These are phyloP conservation scores for Drosophila pallidifrons DNA, from an alignment of 1,140 invertebrate genomes.

Conservation along the genomic window DNA sequence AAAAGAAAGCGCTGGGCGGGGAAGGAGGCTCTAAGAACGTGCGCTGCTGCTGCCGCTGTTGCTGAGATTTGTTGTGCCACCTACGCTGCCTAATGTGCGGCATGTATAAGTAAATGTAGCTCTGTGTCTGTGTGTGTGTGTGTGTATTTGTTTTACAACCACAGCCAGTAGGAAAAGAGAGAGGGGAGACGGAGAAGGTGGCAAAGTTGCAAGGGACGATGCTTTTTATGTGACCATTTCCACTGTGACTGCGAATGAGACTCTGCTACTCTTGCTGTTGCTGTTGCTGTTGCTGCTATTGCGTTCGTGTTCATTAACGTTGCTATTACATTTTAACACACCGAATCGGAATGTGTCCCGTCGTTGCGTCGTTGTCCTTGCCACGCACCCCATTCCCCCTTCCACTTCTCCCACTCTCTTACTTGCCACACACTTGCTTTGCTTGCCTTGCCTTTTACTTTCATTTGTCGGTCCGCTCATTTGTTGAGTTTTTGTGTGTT, in stretches of 20 bases:
- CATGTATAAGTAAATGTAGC: slow-evolving; percentile 47
- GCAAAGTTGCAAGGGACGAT: slow-evolving; percentile 49
- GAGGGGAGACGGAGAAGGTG: background rate
- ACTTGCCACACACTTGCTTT: background rate
- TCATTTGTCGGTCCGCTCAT: slow-evolving; percentile 69
- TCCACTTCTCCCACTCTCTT: background rate
- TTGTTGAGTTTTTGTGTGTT: slow-evolving; percentile 62
- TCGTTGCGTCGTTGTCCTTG: slow-evolving; percentile 57
- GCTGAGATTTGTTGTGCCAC: slow-evolving; percentile 75
- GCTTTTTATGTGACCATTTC: slow-evolving; percentile 80
- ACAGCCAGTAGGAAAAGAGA: slow-evolving; percentile 51
- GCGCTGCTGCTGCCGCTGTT: slow-evolving; percentile 72
- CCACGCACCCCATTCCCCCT: slow-evolving; percentile 26
- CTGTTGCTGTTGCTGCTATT: slow-evolving; percentile 50
- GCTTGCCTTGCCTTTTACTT: slow-evolving; percentile 61
- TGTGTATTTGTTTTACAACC: slow-evolving; percentile 75
- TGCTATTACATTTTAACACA: slow-evolving; percentile 83
- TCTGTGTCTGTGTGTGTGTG: slow-evolving; percentile 39
- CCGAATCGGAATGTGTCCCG: slow-evolving; percentile 80
- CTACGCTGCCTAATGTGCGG: slow-evolving; percentile 68
- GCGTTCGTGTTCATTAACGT: slow-evolving; percentile 82
- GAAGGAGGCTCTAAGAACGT: slow-evolving; percentile 55
- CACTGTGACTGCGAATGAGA: slow-evolving; percentile 62
- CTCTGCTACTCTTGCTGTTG: slow-evolving; percentile 58
- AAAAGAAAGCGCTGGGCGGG: slow-evolving; percentile 32